Percentiles rank a stretch among this genome's conserved stretches.
Conservation (phyloP, 2,888 invertebrate species). For the Cenopis cana region DNA sequence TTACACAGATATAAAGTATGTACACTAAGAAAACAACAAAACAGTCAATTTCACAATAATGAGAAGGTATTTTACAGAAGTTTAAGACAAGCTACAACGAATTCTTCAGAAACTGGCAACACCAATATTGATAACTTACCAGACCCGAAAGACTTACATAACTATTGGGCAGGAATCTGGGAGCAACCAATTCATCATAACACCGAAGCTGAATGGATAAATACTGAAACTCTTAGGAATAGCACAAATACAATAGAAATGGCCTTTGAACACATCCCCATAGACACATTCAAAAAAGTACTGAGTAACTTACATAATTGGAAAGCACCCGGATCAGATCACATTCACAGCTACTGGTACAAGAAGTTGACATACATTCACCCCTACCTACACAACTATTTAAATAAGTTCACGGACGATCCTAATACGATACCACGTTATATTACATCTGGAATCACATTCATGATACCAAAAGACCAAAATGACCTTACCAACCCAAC, state of each 20-base stretch:
- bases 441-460: slow-evolving; percentile 46
- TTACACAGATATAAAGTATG: slow-evolving; percentile 41
- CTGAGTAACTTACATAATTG: slow-evolving; percentile 32
- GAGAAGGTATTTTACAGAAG: slow-evolving; percentile 46
- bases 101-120: no score
- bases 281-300: no score
- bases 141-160: no score
- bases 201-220: no score
- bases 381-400: slow-evolving; percentile 17
- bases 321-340: slow-evolving; percentile 45
- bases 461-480: slow-evolving; percentile 47
- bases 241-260: no score
- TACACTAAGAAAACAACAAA: slow-evolving; percentile 44
- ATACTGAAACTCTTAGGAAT: no score
- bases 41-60: slow-evolving; percentile 41
- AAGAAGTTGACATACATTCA: slow-evolving; percentile 47
- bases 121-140: no score
- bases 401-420: slow-evolving; percentile 44
- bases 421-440: slow-evolving; percentile 41
- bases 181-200: no score
- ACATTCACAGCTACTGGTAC: slow-evolving; percentile 48
- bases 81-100: no score
- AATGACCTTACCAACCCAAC: slow-evolving; percentile 44
- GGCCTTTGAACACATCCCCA: no score
- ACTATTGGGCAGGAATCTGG: no score